Evolutionary conservation across 2,113 vertebrate species (phyloP).

Genomic region (Blennius ocellaris): DNA sequence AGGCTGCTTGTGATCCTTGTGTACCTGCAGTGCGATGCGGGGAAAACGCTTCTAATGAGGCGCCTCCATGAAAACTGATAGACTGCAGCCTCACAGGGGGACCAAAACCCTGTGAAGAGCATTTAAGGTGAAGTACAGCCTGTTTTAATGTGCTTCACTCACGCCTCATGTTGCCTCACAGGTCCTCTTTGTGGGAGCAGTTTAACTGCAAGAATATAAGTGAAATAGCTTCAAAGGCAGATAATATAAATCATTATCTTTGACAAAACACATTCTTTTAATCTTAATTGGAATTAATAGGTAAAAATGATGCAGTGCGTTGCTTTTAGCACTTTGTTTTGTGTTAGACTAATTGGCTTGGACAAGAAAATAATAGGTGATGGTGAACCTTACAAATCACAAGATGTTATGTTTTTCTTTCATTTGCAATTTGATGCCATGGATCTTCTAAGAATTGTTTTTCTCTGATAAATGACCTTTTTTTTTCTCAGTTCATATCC

Average conservation of each 20-base stretch:
- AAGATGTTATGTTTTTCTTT: background rate
- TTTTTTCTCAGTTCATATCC: too few relatives aligned
- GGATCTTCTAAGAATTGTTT: background rate
- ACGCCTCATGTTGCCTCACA: background rate
- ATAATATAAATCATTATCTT: background rate
- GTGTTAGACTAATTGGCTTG: background rate
- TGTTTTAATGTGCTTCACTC: background rate
- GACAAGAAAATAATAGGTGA: background rate
- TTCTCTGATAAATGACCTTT: too few relatives aligned
- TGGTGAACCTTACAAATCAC: background rate
- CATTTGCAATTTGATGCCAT: background rate
- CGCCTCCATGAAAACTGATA: background rate
- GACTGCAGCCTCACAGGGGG: background rate
- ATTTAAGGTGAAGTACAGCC: background rate
- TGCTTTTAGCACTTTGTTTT: background rate
- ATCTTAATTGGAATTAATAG: background rate
- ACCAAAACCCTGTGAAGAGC: background rate
- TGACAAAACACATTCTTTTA: background rate
- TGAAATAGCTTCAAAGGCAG: too few relatives aligned
- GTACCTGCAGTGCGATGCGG: background rate
- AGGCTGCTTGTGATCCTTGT: slow-evolving; percentile 13
- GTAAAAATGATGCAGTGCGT: too few relatives aligned
- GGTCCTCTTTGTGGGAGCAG: too few relatives aligned
- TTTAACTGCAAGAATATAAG: background rate
- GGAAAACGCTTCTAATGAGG: background rate